These are phyloP conservation scores for Orestias chungarensis DNA, from an alignment of 2,797 vertebrate species.

Conservation along the genomic window DNA sequence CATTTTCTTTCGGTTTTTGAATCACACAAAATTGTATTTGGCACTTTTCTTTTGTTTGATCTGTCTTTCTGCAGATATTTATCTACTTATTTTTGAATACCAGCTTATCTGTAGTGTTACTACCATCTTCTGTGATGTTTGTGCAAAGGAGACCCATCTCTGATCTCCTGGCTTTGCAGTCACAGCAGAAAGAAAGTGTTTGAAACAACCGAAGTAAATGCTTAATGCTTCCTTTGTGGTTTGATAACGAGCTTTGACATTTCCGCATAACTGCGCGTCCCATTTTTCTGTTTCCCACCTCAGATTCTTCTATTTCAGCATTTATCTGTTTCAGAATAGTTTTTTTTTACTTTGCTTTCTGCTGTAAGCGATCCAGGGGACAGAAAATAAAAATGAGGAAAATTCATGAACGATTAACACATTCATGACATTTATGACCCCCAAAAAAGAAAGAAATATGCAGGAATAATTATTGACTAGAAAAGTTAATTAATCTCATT, in stretches of 20 bases:
- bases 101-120: conserved; percentile 19
- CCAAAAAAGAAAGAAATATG: neutral
- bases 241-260: conserved; percentile 48
- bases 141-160: conserved; percentile 21
- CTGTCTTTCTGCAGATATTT: conserved; percentile 35
- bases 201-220: conserved; percentile 26
- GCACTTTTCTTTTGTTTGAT: conserved; percentile 32
- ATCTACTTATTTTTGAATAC: conserved; percentile 19
- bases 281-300: conserved; percentile 9
- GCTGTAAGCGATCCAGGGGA: conserved; percentile 24
- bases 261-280: conserved; percentile 25
- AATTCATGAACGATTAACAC: neutral
- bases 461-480: neutral
- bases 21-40: conserved; percentile 31
- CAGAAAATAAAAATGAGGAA: conserved; percentile 2
- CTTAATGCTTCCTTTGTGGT: conserved; percentile 17
- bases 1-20: conserved; percentile 30
- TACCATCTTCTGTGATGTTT: conserved; percentile 35
- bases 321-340: conserved; percentile 39
- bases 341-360: conserved; percentile 35
- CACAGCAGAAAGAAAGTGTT: conserved; percentile 23
- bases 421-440: neutral
- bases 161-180: conserved; percentile 20
- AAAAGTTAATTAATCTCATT: neutral
- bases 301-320: conserved; percentile 34